These are phyloP conservation scores for Saguinus midas DNA, from an alignment of 2,113 vertebrate genomes.

Conservation along the genomic window DNA sequence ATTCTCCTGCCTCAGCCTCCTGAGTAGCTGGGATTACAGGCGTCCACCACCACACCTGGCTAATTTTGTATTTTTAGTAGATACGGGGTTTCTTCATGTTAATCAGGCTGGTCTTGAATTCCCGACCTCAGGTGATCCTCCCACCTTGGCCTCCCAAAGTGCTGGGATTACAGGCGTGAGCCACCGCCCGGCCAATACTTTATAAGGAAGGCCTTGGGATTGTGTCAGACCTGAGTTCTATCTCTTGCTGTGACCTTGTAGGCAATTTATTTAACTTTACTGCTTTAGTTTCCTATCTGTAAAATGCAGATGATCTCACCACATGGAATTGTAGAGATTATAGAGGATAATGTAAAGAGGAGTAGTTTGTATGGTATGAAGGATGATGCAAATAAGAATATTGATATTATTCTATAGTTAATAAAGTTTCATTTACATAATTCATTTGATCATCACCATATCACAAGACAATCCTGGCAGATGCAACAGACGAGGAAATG, in stretches of 20 bases:
- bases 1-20: too few species aligned
- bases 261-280: not conserved
- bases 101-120: too few species aligned
- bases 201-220: not conserved
- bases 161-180: too few species aligned
- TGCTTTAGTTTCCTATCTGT: conserved; percentile 18
- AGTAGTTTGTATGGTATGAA: conserved; percentile 28
- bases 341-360: not conserved
- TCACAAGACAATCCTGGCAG: not conserved
- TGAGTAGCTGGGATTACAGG: too few species aligned
- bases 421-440: conserved; percentile 16
- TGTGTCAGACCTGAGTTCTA: not conserved
- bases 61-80: too few species aligned
- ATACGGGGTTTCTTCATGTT: too few species aligned
- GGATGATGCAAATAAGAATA: not conserved
- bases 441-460: conserved; percentile 29
- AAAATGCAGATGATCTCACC: not conserved
- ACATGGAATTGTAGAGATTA: not conserved
- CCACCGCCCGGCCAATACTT: not conserved
- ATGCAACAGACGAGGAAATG: not conserved
- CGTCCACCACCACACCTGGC: too few species aligned
- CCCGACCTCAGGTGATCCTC: too few species aligned
- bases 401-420: conserved; percentile 9
- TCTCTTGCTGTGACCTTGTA: not conserved
- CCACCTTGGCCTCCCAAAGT: too few species aligned